phyloP scores from a whole-genome alignment of 2,888 invertebrate genomes.

The Noctua pronuba region DNA sequence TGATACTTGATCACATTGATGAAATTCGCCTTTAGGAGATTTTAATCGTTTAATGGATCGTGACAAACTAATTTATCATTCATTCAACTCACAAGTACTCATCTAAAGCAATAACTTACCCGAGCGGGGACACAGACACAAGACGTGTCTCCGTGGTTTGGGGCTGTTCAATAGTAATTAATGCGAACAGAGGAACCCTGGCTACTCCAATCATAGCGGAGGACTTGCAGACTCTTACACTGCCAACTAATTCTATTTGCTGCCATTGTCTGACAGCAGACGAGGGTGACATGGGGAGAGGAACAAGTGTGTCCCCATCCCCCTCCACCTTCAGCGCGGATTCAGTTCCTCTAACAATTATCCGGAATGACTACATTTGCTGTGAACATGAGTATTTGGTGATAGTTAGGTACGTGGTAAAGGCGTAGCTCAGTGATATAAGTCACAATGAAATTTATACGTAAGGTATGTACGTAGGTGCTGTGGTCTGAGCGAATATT shows the following conservation, averaged over 20 bases:
- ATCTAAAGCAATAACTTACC: constrained; percentile 5
- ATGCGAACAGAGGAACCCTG: constrained; percentile 37
- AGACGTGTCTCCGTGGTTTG: constrained; percentile 36
- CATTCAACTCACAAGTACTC: neutral
- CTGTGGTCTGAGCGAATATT: constrained; percentile 7
- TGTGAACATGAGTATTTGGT: constrained; percentile 16
- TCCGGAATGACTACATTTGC: constrained; percentile 24
- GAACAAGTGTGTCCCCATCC: neutral
- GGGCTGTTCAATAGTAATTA: constrained; percentile 60
- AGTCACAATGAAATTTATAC: constrained; percentile 6
- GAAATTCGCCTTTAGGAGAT: neutral
- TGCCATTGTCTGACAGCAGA: constrained; percentile 34
- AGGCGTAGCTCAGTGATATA: constrained; percentile 19
- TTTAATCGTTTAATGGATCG: neutral
- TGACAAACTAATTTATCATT: neutral
- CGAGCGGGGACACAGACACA: neutral
- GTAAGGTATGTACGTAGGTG: neutral
- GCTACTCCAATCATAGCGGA: constrained; percentile 42
- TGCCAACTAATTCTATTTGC: constrained; percentile 63
- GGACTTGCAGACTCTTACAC: constrained; percentile 10
- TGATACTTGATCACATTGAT: neutral
- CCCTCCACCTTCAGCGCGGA: neutral
- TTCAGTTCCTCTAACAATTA: constrained; percentile 27
- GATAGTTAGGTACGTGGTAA: neutral
- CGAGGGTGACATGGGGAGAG: neutral